Evolutionary conservation across 1,140 invertebrate species (phyloP).

Genomic region (Mamestra configurata): DNA sequence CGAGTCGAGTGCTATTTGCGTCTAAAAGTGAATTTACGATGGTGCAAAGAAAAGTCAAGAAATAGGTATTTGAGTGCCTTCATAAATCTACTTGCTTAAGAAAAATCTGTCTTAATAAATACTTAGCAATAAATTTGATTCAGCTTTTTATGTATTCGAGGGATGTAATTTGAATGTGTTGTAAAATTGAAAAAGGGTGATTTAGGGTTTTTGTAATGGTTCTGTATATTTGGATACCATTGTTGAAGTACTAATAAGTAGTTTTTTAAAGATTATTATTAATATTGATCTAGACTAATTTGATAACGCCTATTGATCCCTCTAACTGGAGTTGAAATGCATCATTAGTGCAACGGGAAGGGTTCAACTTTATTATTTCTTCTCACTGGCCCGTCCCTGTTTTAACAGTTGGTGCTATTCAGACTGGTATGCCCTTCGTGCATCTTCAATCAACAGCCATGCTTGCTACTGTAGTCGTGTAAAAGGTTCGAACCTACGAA

Average conservation of each 20-base stretch:
- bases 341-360: too few species aligned
- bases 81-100: constrained; percentile 22
- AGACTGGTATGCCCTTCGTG: neutral
- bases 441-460: neutral
- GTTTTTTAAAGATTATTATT: too few species aligned
- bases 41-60: constrained; percentile 44
- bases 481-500: neutral
- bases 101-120: constrained; percentile 31
- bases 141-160: neutral
- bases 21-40: constrained; percentile 49
- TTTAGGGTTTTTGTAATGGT: neutral
- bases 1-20: constrained; percentile 45
- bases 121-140: neutral
- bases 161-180: neutral
- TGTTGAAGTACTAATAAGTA: too few species aligned
- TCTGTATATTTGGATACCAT: neutral
- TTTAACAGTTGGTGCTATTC: neutral
- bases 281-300: too few species aligned
- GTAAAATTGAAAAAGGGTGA: neutral
- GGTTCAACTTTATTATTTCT: too few species aligned
- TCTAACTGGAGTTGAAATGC: too few species aligned
- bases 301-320: too few species aligned
- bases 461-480: neutral
- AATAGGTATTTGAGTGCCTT: constrained; percentile 32
- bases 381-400: neutral